These are phyloP conservation scores for Tenualosa thibaudeaui DNA, from an alignment of 2,797 vertebrate species.

Conservation along the genomic window DNA sequence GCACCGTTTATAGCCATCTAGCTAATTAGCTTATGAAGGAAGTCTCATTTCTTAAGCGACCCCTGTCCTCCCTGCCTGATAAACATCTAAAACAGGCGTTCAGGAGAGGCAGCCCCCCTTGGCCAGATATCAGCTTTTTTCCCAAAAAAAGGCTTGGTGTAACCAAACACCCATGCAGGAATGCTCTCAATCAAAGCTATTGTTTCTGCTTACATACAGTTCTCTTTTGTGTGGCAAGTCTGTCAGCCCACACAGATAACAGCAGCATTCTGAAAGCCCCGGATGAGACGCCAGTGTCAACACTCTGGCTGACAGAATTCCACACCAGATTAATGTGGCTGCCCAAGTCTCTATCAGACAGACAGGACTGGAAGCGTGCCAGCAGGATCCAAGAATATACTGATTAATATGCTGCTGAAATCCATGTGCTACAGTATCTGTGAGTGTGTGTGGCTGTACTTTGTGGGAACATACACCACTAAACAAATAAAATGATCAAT, in stretches of 20 bases:
- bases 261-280: constrained; percentile 70
- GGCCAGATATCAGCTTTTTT: constrained; percentile 66
- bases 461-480: neutral
- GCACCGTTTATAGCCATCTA: constrained; percentile 46
- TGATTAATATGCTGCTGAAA: neutral
- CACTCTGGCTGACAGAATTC: constrained; percentile 58
- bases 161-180: constrained; percentile 76
- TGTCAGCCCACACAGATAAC: constrained; percentile 71
- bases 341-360: neutral
- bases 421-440: neutral
- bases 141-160: constrained; percentile 60
- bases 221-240: constrained; percentile 76
- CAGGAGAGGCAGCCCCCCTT: constrained; percentile 12
- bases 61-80: constrained; percentile 27
- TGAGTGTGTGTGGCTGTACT: neutral
- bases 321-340: constrained; percentile 56
- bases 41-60: constrained; percentile 56
- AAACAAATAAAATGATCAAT: neutral
- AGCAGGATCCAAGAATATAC: neutral
- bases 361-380: neutral
- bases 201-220: constrained; percentile 83
- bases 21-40: constrained; percentile 63
- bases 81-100: constrained; percentile 22
- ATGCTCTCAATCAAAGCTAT: constrained; percentile 81
- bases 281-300: constrained; percentile 71